A percentile compares a stretch with the other conserved stretches of the same genome.
These are phyloP conservation scores for Lacerta viridis DNA, from an alignment of 2,797 vertebrate species.

Conservation along the genomic window DNA sequence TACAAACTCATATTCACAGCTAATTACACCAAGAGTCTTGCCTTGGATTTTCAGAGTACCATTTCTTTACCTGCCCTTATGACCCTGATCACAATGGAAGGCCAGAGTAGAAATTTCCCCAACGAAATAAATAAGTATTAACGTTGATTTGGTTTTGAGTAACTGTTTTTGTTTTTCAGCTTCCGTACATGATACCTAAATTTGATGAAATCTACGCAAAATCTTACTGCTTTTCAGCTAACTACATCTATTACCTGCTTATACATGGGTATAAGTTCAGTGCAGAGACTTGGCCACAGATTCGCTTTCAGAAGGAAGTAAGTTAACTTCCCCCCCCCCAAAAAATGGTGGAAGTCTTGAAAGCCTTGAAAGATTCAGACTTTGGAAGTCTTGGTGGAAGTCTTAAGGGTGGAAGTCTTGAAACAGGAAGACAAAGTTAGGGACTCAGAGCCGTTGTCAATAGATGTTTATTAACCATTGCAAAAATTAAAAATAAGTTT, in stretches of 20 bases:
- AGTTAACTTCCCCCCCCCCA: conserved; percentile 46
- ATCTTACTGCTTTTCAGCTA: conserved; percentile 90
- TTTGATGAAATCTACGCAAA: conserved; percentile 82
- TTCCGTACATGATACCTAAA: conserved; percentile 76
- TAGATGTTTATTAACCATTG: neutral
- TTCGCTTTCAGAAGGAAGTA: conserved; percentile 90
- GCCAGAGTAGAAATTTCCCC: neutral
- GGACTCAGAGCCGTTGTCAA: neutral
- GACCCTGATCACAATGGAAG: neutral
- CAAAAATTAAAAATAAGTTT: neutral
- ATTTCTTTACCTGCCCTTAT: neutral
- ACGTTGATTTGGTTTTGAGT: neutral
- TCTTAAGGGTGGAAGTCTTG: no score
- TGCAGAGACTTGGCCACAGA: conserved; percentile 86
- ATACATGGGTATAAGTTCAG: conserved; percentile 91
- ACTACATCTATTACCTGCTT: conserved; percentile 90
- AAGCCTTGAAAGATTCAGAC: neutral
- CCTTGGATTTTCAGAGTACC: neutral
- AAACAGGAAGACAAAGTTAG: neutral
- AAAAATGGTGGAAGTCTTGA: neutral
- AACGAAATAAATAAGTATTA: neutral
- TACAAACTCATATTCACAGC: neutral
- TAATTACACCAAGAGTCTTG: neutral
- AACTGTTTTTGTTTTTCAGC: conserved; percentile 76
- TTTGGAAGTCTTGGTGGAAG: no score